These are phyloP conservation scores for Pristionchus entomophagus DNA, from an alignment of 2,888 invertebrate genomes.

Conservation along the genomic window DNA sequence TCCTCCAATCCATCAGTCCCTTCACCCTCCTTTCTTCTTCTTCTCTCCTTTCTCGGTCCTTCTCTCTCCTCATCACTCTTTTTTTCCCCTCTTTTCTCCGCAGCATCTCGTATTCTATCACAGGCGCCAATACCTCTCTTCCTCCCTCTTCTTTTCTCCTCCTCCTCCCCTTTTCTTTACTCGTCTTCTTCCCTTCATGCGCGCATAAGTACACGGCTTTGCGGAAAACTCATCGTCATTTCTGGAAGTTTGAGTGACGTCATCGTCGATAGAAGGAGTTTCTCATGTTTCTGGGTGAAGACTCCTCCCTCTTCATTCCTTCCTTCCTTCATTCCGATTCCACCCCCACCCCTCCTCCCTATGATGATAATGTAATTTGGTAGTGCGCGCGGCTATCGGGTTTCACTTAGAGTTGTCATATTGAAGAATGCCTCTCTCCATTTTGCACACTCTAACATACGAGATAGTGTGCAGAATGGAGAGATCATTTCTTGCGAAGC, in stretches of 20 bases:
- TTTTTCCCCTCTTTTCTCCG: neutral
- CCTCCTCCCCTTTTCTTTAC: neutral
- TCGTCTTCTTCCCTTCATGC: neutral
- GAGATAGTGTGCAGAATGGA: too few relatives aligned
- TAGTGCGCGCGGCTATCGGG: neutral
- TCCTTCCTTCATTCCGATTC: neutral
- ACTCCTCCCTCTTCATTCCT: neutral
- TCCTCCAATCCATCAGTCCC: neutral
- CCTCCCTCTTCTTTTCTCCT: neutral
- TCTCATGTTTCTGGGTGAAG: neutral
- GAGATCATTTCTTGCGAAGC: too few relatives aligned
- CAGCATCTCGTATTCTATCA: neutral
- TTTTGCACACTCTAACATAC: too few relatives aligned
- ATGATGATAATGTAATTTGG: constrained; percentile 2
- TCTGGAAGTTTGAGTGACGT: neutral
- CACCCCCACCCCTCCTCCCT: neutral
- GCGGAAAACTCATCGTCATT: neutral
- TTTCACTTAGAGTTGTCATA: too few relatives aligned
- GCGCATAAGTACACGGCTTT: constrained; percentile 7
- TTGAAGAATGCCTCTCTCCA: too few relatives aligned
- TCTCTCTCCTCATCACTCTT: constrained; percentile 20
- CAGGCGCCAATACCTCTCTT: neutral
- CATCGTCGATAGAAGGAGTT: neutral
- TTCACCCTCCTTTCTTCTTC: neutral
- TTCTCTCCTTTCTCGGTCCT: neutral